Evolutionary conservation across 2,888 invertebrate species (phyloP).

Genomic region (Lithophane semibrunnea): DNA sequence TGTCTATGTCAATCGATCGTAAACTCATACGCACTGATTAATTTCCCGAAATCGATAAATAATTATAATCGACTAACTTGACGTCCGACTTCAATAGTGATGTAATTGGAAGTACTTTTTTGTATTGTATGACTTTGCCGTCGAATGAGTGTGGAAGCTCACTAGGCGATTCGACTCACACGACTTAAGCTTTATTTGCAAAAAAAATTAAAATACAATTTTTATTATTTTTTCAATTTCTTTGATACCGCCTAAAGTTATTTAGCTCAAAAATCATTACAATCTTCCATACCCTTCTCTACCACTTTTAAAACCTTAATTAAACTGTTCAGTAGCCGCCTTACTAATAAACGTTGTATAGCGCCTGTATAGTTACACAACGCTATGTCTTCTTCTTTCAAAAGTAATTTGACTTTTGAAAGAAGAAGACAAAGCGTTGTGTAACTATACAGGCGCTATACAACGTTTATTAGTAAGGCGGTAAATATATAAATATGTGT

Average conservation of each 20-base stretch:
- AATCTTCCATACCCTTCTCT: conserved; percentile 33
- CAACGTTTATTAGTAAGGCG: too few relatives aligned
- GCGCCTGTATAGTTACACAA: too few relatives aligned
- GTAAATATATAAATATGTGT: conserved; percentile 21
- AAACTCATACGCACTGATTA: conserved; percentile 60
- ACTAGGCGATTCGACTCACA: conserved; percentile 47
- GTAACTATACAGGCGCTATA: too few relatives aligned
- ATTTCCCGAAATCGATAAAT: conserved; percentile 61
- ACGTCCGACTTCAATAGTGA: conserved; percentile 76
- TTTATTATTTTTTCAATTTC: neutral
- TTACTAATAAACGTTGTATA: too few relatives aligned
- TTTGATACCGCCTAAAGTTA: conserved; percentile 44
- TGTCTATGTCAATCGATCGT: conserved; percentile 51
- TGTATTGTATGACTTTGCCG: conserved; percentile 73
- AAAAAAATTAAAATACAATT: conserved; percentile 26
- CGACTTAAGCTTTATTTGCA: conserved; percentile 6
- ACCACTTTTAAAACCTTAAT: conserved; percentile 54
- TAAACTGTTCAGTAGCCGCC: conserved; percentile 39
- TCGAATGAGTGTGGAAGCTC: conserved; percentile 69
- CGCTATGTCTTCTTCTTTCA: too few relatives aligned
- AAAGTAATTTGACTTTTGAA: too few relatives aligned
- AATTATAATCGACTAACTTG: conserved; percentile 67
- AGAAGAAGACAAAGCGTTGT: too few relatives aligned
- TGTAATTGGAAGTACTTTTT: conserved; percentile 70
- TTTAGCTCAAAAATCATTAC: conserved; percentile 37